Base-by-base conservation (phyloP, 1,140 invertebrate species). In the Zaprionus camerounensis region DNA sequence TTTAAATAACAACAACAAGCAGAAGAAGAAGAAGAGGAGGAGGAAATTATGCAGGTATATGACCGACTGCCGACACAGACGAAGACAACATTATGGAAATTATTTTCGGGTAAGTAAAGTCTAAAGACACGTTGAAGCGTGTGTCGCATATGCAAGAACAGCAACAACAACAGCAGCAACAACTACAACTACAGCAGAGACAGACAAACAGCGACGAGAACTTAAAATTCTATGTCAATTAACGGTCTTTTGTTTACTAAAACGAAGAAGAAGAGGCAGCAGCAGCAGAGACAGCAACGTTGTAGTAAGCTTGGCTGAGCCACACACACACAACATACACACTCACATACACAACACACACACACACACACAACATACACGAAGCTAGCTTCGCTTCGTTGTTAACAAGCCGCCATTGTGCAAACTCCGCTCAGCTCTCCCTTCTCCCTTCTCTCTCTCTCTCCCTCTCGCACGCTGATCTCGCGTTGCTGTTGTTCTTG, bases 221-320 rank as follows among this genome's bases (percentile, higher is more conserved):
- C 84, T 58, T 71, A 73, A 87, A 88, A 88, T 87, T 87, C 84
- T 87, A 87, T 87, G 84, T 87, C 84, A 87, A 88, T 87, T 87
- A 87, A 87, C 84, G 84, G 84, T 88, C 84, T 87, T 87, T 90
- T 88, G 81, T 87, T 87, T 88, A 76, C 84, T 49, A 67, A 56
- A 66, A 76, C 65, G 31, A 44, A 73, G 44, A 75, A 84, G 71
- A 7, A 17, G 58, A 22, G 26, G 41, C 57, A 63, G 38, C 56
- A 57, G 61, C 28, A 71, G 17, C 38, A 41, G 15, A n/a, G 15
- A 0, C 26, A 59, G 41, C 20, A 34, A 31, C n/a, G 17, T 36
- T 26, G 26, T 24, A 17, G 31, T 28, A 62, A 6, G 57, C 56
- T 20, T n/a, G 2, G 6, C n/a, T 17, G 41, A 46, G 36, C 44